Base-by-base conservation (phyloP, 2,113 vertebrate genomes). In the Uria aalge region DNA sequence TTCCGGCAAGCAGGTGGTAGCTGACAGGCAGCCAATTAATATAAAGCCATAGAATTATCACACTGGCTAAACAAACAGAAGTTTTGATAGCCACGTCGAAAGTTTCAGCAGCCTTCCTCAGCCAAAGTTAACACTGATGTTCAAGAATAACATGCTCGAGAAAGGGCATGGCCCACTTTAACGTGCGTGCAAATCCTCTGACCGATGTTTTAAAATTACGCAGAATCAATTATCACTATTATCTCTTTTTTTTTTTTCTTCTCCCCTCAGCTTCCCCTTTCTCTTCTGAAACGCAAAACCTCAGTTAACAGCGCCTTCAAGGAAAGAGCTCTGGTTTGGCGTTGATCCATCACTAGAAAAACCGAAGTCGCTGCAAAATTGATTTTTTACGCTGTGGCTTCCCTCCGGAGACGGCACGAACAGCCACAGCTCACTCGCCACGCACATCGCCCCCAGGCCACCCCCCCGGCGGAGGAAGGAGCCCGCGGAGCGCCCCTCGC, bases 351-450 rank as follows among this genome's bases (percentile, higher is more conserved):
- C 50, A 6, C 5, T 2, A 30, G 22, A 24, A 47, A 47, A 23
- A 12, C 36, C 1, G 29, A 38, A 52, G 21, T 2, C 62, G 5
- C 0, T 1, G 38, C 41, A 38, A 15, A 27, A 9, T 0, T 2
- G 20, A 2, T 40, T 8, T 19, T 14, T 15, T 2, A 17, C 1
- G 2, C 55, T 0, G 29, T 1, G 20, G 41, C 17, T 81, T 10
- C 62, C 16, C 38, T 16, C 32, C 3, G 1, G 24, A n/a, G n/a
- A 1, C 41, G 3, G n/a, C 1, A 5, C 40, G 7, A 8, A 4
- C 67, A 5, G 1, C 0, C 2, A 2, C 47, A 16, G 41, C 41
- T 11, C 75, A 1, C 47, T 32, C 60, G 2, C 53, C 19, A 2
- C 1, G 27, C 50, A 2, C 50, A 29, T 6, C 80, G 0, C 36